Evolutionary conservation across 2,113 vertebrate species (phyloP), one percentile per base, ranked within the genome.

Genomic region (Salminus brasiliensis): DNA sequence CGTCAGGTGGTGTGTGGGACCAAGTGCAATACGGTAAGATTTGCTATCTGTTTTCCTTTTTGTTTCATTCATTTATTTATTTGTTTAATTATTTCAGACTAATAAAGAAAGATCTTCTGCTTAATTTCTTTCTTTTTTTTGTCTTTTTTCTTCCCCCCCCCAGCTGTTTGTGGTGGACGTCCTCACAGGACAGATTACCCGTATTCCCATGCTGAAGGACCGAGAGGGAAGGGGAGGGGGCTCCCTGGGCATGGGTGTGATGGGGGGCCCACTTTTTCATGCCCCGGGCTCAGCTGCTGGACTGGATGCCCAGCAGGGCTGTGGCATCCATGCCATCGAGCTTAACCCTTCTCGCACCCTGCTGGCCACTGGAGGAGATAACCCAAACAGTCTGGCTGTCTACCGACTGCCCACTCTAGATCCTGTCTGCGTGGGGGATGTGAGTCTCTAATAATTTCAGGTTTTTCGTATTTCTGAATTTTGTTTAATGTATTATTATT

Each of bases 161-260:
- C 85, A 99, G 98, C 93, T 99, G n/a, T 99, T 99, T 88, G 97
- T 99, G 72, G 94, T 95, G 12, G 97, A 99, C 86, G 95, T 98
- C 71, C 93, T 96, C 87, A 98, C 95, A 21, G 95, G 95, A 76
- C 95, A 98, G 85, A 98, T 98, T 77, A 99, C 96, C 10, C 95
- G 97, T 88, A 99, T 99, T 85, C 98, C 98, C 75, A 97, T 99
- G 91, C 89, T 99, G 87, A 98, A 95, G 87, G 98, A 99, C 87
- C 91, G 95, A 39, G 97, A 97, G 43, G 85, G 84, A 91, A 89
- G 0, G 52, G 87, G 80, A 21, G 89, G 76, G 43, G 81, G 86
- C 45, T 85, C 90, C 49, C 85, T 85, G 67, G 79, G 65, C 15
- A 68, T 81, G 62, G 81, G 83, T 25, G 39, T 83, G 78, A 68